Conservation (phyloP, 2,888 invertebrate genomes). For the Chaitophorus viminalis region DNA sequence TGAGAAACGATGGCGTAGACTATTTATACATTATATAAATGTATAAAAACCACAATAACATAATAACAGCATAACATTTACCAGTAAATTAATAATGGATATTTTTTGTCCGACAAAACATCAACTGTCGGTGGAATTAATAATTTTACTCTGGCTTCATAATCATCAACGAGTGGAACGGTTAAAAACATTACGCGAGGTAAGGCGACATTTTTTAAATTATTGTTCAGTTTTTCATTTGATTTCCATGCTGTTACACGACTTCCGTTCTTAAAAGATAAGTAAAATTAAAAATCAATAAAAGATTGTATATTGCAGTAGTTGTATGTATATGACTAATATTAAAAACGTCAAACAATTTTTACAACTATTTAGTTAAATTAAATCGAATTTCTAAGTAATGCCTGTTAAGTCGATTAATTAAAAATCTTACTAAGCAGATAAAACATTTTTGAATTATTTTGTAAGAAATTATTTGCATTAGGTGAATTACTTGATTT, state of each 20-base stretch:
- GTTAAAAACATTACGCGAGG: slow-evolving; percentile 42
- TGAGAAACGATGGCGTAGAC: no score
- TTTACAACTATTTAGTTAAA: no score
- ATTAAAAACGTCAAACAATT: no score
- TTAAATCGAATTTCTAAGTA: no score
- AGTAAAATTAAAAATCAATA: background rate
- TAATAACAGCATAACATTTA: slow-evolving; percentile 5
- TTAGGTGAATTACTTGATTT: no score
- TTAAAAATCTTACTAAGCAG: no score
- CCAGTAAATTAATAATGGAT: slow-evolving; percentile 75
- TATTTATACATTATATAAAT: no score
- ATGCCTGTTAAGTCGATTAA: no score
- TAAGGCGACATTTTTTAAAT: slow-evolving; percentile 33
- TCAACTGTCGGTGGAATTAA: slow-evolving; percentile 79
- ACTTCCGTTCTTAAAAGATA: slow-evolving; percentile 19
- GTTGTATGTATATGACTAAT: no score
- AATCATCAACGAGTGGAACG: slow-evolving; percentile 65
- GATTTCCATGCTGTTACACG: slow-evolving; percentile 23
- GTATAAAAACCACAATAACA: background rate
- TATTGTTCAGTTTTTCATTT: slow-evolving; percentile 3
- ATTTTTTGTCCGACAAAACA: slow-evolving; percentile 75
- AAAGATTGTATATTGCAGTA: background rate
- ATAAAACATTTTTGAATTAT: no score
- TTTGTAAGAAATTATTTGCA: no score
- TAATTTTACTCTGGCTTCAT: slow-evolving; percentile 78